phyloP scores from a whole-genome alignment of 2,797 vertebrate genomes.

The Cuniculus paca region DNA sequence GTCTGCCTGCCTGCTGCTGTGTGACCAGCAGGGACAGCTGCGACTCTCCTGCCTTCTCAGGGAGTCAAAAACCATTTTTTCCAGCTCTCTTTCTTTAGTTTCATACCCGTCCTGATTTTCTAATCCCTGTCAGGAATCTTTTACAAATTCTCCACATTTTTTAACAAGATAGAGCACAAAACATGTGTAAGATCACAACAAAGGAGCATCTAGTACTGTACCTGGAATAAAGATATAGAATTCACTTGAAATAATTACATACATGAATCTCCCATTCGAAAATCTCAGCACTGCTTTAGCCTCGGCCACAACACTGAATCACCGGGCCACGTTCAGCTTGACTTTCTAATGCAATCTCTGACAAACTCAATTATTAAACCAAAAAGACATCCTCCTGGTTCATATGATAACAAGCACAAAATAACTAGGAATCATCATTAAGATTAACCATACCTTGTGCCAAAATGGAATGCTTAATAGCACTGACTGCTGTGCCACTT shows the following conservation, averaged over 20 bases:
- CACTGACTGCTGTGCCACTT: not conserved
- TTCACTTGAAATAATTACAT: constrained; percentile 61
- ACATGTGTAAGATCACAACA: constrained; percentile 37
- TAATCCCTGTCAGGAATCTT: constrained; percentile 24
- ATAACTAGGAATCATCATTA: constrained; percentile 44
- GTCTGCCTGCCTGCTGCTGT: not conserved
- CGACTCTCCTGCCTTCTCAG: not conserved
- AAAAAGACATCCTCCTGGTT: not conserved
- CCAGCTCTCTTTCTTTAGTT: not conserved
- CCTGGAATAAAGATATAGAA: constrained; percentile 52
- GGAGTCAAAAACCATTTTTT: not conserved
- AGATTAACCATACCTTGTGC: constrained; percentile 20
- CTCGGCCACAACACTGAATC: not conserved
- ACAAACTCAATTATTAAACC: constrained; percentile 37
- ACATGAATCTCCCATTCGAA: constrained; percentile 51
- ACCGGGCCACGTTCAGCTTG: not conserved
- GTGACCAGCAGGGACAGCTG: not conserved
- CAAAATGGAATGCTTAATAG: constrained; percentile 25
- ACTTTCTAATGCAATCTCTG: constrained; percentile 39
- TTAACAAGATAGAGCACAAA: not conserved
- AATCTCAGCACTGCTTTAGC: not conserved
- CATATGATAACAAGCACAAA: constrained; percentile 25
- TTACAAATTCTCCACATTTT: constrained; percentile 14
- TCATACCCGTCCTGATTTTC: not conserved
- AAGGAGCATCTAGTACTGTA: not conserved